These are phyloP conservation scores for Otocyon megalotis DNA, from an alignment of 2,113 vertebrate genomes.

Conservation along the genomic window DNA sequence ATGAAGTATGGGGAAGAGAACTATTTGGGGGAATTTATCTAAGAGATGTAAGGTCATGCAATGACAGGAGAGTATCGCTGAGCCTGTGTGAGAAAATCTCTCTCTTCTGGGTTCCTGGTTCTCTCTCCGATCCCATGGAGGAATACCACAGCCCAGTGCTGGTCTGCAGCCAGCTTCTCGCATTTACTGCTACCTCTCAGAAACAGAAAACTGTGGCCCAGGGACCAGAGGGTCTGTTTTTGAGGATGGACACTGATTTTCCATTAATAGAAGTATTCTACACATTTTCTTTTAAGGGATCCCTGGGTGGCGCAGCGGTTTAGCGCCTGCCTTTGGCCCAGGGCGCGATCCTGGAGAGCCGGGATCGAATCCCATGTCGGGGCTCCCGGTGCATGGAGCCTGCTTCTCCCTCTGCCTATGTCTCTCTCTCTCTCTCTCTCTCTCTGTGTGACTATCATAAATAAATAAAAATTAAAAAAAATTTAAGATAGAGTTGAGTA, in stretches of 20 bases:
- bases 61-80: not conserved
- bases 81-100: not conserved
- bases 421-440: no score
- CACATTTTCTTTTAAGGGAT: not conserved
- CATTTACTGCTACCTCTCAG: no score
- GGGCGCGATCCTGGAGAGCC: no score
- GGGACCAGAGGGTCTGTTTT: not conserved
- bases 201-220: not conserved
- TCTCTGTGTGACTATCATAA: no score
- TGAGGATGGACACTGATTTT: not conserved
- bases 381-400: no score
- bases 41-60: not conserved
- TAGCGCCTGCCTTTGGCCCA: no score
- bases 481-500: not conserved
- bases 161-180: not conserved
- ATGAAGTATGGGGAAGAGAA: not conserved
- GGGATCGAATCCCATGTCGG: no score
- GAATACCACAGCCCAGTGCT: no score
- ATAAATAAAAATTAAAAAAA: no score
- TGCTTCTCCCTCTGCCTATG: no score
- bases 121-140: not conserved
- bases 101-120: not conserved
- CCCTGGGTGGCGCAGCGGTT: no score
- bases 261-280: not conserved
- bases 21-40: not conserved